These are phyloP conservation scores for Dryobotodes eremita DNA, from an alignment of 2,888 invertebrate genomes.

Conservation along the genomic window DNA sequence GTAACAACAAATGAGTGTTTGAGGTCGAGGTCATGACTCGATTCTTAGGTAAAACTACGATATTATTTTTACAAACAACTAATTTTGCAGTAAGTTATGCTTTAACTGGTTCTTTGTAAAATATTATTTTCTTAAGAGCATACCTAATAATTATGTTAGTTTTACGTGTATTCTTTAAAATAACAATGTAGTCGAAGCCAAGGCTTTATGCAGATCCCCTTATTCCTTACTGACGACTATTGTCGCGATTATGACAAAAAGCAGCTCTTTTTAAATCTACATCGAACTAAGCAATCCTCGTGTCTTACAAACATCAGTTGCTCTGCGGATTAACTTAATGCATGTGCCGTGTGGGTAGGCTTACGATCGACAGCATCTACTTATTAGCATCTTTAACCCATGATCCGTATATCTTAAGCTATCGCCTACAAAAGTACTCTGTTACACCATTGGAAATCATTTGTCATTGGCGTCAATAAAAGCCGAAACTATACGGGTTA, in stretches of 20 bases:
- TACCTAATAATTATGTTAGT: constrained; percentile 3
- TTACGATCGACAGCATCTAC: constrained; percentile 40
- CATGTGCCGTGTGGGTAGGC: constrained; percentile 10
- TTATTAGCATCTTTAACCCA: constrained; percentile 38
- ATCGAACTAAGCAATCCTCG: not conserved
- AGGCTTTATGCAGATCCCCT: constrained; percentile 26
- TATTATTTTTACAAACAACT: constrained; percentile 32
- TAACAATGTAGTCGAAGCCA: constrained; percentile 26
- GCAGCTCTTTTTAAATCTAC: not conserved
- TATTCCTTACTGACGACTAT: not conserved
- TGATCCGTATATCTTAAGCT: constrained; percentile 52
- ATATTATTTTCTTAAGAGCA: constrained; percentile 14
- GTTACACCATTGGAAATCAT: constrained; percentile 71
- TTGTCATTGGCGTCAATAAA: constrained; percentile 73
- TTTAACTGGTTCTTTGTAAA: constrained; percentile 36
- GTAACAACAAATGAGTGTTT: constrained; percentile 52
- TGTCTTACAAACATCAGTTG: not conserved
- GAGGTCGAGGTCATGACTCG: constrained; percentile 62
- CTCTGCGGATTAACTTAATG: constrained; percentile 6
- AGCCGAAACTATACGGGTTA: constrained; percentile 70
- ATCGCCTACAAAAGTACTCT: constrained; percentile 46
- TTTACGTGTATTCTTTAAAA: constrained; percentile 10
- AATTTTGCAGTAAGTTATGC: constrained; percentile 32
- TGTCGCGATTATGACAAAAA: not conserved
- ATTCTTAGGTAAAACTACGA: constrained; percentile 41